Evolutionary conservation across 2,113 vertebrate genomes (phyloP).

Genomic region (Sitta europaea): DNA sequence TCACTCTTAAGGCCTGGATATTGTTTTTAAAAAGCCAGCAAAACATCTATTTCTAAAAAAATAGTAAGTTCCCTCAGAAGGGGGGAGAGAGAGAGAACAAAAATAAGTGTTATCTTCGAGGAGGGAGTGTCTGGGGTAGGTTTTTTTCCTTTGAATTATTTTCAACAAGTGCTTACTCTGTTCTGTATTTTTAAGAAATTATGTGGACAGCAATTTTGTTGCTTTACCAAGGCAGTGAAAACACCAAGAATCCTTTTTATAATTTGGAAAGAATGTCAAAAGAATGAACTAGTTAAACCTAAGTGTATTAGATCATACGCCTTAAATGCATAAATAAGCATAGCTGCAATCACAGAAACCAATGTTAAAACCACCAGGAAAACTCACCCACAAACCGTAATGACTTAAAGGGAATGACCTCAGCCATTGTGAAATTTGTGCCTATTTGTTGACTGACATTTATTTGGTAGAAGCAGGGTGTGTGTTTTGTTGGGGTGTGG

Average conservation of each 20-base stretch:
- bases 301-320: slow-evolving; percentile 72
- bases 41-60: background rate
- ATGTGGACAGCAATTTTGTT: slow-evolving; percentile 75
- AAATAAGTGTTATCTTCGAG: background rate
- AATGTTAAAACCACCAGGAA: slow-evolving; percentile 67
- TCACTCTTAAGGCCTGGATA: background rate
- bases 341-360: slow-evolving; percentile 71
- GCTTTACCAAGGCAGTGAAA: slow-evolving; percentile 77
- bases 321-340: slow-evolving; percentile 76
- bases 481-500: background rate
- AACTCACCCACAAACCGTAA: slow-evolving; percentile 46
- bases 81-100: background rate
- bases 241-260: slow-evolving; percentile 75
- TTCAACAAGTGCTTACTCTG: slow-evolving; percentile 46
- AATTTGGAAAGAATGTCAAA: slow-evolving; percentile 77
- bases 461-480: slow-evolving; percentile 33
- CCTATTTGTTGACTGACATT: slow-evolving; percentile 56
- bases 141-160: slow-evolving; percentile 8
- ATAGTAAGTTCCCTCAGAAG: background rate
- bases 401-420: slow-evolving; percentile 56
- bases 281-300: slow-evolving; percentile 74
- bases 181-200: slow-evolving; percentile 66
- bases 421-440: slow-evolving; percentile 69
- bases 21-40: background rate
- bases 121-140: background rate